Conservation (phyloP, 1,140 invertebrate species). For the Drosophila punjabiensis region DNA sequence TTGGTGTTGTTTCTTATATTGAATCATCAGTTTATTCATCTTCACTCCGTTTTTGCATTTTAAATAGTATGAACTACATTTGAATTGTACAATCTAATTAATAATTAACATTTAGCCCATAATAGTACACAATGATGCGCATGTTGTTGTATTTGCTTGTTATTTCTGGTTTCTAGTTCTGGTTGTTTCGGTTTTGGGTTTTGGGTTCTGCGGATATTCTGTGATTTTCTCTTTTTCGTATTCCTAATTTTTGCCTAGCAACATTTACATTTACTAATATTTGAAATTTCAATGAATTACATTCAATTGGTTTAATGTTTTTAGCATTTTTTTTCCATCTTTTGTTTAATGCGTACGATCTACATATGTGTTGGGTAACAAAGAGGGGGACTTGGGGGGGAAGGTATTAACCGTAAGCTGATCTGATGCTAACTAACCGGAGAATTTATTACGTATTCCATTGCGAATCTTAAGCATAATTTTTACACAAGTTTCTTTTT, state of each 20-base stretch:
- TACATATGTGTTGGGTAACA: slow-evolving; percentile 55
- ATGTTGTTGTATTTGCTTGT: slow-evolving; percentile 40
- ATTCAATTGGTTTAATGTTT: slow-evolving; percentile 60
- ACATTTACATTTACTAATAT: slow-evolving; percentile 77
- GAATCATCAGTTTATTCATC: slow-evolving; percentile 59
- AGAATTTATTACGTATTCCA: slow-evolving; percentile 70
- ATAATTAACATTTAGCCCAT: slow-evolving; percentile 83
- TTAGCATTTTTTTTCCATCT: not conserved
- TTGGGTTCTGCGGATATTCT: slow-evolving; percentile 32
- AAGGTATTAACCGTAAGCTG: slow-evolving; percentile 13
- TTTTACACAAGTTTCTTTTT: slow-evolving; percentile 57
- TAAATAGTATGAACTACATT: slow-evolving; percentile 83
- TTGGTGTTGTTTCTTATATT: slow-evolving; percentile 47
- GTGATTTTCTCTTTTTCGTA: slow-evolving; percentile 13
- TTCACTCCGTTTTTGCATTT: slow-evolving; percentile 70
- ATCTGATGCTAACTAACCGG: slow-evolving; percentile 52
- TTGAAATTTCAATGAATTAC: slow-evolving; percentile 71
- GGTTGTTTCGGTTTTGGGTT: slow-evolving; percentile 4
- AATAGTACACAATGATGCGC: slow-evolving; percentile 78
- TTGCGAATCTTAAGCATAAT: slow-evolving; percentile 57
- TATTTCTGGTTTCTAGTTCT: slow-evolving; percentile 27
- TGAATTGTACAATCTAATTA: slow-evolving; percentile 81
- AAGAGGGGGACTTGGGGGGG: slow-evolving; percentile 24
- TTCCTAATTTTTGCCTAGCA: slow-evolving; percentile 66
- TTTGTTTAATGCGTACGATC: slow-evolving; percentile 38